A percentile compares a stretch with the other conserved stretches of the same genome.
Conservation (phyloP, 2,888 invertebrate genomes). For the Apamea sordens region DNA sequence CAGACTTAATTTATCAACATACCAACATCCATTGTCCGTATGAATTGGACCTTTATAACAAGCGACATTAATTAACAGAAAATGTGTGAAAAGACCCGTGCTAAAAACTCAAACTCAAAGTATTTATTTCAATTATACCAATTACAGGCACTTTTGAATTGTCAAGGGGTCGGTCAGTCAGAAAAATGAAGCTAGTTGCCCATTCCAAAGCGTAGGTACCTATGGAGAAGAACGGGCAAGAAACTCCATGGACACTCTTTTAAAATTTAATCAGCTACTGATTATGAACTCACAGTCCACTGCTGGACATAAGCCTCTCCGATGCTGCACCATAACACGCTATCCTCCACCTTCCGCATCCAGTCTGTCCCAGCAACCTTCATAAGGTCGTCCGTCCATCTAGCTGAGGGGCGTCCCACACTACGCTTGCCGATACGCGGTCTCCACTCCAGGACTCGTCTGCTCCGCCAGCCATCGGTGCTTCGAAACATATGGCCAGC, state of each 20-base stretch:
- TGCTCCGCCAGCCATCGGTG: neutral
- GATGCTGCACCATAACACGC: neutral
- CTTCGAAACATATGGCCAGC: neutral
- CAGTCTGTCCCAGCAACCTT: neutral
- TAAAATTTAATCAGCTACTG: too few relatives aligned
- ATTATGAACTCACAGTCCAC: neutral
- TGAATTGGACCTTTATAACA: neutral
- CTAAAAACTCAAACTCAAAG: too few relatives aligned
- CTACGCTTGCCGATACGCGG: neutral
- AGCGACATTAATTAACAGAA: constrained; percentile 1
- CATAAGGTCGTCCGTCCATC: neutral
- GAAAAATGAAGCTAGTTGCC: too few relatives aligned
- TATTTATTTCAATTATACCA: too few relatives aligned
- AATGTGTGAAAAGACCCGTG: neutral
- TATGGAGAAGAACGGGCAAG: too few relatives aligned
- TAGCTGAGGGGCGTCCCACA: neutral
- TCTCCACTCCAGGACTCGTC: neutral
- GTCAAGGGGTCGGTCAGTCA: too few relatives aligned
- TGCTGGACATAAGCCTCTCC: neutral
- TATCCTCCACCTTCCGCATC: neutral
- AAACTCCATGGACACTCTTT: too few relatives aligned
- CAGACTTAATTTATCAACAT: constrained; percentile 15
- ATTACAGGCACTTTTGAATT: too few relatives aligned
- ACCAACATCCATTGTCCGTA: neutral
- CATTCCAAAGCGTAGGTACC: too few relatives aligned